Evolutionary conservation across 2,888 invertebrate species (phyloP).

Genomic region (Phania funesta): DNA sequence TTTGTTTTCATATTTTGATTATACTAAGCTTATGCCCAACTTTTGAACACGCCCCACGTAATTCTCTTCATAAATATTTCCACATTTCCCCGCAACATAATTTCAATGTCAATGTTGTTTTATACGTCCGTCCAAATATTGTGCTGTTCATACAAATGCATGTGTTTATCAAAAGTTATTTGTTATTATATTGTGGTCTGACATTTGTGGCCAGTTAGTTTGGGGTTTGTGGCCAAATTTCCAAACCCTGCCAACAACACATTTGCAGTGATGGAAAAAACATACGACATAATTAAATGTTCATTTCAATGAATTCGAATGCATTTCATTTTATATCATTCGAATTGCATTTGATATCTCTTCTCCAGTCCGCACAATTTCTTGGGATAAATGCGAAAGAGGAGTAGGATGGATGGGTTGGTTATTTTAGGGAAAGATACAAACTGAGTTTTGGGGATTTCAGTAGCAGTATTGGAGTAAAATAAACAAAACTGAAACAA

Average conservation of each 20-base stretch:
- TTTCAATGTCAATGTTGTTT: constrained; percentile 65
- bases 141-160: constrained; percentile 1
- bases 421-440: background rate
- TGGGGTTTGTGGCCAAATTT: constrained; percentile 12
- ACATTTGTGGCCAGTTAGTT: constrained; percentile 60
- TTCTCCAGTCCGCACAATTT: background rate
- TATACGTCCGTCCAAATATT: constrained; percentile 55
- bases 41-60: constrained; percentile 3
- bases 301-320: constrained; percentile 40
- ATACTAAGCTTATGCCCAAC: no score
- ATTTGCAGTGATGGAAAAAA: background rate
- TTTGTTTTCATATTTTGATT: no score
- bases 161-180: constrained; percentile 22
- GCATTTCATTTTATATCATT: constrained; percentile 30
- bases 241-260: background rate
- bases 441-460: background rate
- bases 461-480: constrained; percentile 17
- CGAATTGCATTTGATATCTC: constrained; percentile 51
- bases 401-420: constrained; percentile 1
- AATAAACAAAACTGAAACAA: constrained; percentile 66
- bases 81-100: background rate
- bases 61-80: background rate
- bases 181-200: constrained; percentile 58
- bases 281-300: constrained; percentile 15
- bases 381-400: background rate